Base-by-base conservation (phyloP, 2,797 vertebrate genomes). In the Cynodonichthys magdalenae region DNA sequence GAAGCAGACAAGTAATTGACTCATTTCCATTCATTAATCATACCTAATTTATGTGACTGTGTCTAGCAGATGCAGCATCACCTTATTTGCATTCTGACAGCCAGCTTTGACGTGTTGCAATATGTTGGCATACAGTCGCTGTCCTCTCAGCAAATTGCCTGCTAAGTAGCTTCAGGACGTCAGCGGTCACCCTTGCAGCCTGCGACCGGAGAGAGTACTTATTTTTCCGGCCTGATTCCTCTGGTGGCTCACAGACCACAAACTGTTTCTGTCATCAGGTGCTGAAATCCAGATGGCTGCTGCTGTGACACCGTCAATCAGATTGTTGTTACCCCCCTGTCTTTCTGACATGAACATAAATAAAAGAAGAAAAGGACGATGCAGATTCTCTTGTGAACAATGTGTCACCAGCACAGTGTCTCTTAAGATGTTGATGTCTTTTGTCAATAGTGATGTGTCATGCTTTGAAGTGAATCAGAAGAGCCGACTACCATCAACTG, bases 111-210 rank as follows among this genome's bases (percentile, higher is more conserved):
- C 61, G 59, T 85, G 80, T 68, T 39, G 61, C 80, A 69, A 84
- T 74, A 74, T 48, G 80, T 81, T 82, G 84, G 75, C 62, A 67
- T 18, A 41, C 70, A 80, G 41, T 42, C 4, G 15, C 66, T 42
- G 74, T 77, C 79, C 79, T 79, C 66, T 59, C 63, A 80, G 68
- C 69, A 87, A 76, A 84, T 73, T 59, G 70, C 75, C 82, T 80
- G 61, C 70, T 80, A 85, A 87, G 83, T 76, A 87, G 80, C 83
- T 86, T 66, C 52, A 71, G 79, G 81, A 86, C 83, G 78, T 80
- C 69, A 67, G 70, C 75, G 71, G 75, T 72, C 76, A 9, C 15
- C 53, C 63, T 42, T 66, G 41, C 65, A 57, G 59, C 56, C 63
- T 66, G 63, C 53, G 74, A 75, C 51, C 56, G 65, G 74, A 68